These are phyloP conservation scores for Petrocephalus sullivani DNA, from an alignment of 2,797 vertebrate genomes.

Conservation along the genomic window DNA sequence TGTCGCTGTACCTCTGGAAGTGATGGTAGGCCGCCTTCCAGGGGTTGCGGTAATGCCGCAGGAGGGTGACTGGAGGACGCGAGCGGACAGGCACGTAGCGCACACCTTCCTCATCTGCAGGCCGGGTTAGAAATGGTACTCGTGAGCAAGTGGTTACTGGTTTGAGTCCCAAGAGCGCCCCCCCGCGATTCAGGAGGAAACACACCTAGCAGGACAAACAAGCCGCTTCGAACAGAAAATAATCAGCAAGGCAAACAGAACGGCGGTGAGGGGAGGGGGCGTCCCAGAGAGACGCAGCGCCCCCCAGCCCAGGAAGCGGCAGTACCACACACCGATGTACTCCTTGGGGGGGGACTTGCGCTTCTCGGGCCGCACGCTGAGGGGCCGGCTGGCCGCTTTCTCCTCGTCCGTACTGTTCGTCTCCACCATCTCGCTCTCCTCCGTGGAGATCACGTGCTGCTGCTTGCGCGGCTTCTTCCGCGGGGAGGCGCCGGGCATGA, in stretches of 20 bases:
- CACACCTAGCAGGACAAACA: neutral
- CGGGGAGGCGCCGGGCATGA: constrained; percentile 87
- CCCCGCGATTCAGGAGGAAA: neutral
- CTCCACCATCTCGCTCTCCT: constrained; percentile 97
- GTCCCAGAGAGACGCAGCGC: neutral
- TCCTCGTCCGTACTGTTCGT: constrained; percentile 98
- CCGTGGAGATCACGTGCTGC: constrained; percentile 94
- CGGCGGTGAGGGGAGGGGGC: neutral
- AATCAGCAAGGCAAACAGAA: neutral
- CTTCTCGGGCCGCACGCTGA: constrained; percentile 79
- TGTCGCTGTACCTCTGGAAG: constrained; percentile 95
- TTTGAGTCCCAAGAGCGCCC: neutral
- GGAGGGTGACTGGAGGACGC: constrained; percentile 84
- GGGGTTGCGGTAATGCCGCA: constrained; percentile 93
- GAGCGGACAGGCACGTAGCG: constrained; percentile 88
- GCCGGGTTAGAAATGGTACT: neutral
- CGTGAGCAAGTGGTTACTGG: neutral
- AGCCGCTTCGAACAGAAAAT: neutral
- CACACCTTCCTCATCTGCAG: constrained; percentile 91
- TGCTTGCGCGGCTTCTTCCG: constrained; percentile 97
- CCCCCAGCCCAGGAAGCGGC: neutral
- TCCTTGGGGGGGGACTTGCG: constrained; percentile 92
- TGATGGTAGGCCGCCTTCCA: constrained; percentile 99
- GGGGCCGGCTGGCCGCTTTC: constrained; percentile 73
- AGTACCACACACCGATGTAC: constrained; percentile 76